Evolutionary conservation across 2,797 vertebrate genomes (phyloP).

Genomic region (Poecilia wingei): DNA sequence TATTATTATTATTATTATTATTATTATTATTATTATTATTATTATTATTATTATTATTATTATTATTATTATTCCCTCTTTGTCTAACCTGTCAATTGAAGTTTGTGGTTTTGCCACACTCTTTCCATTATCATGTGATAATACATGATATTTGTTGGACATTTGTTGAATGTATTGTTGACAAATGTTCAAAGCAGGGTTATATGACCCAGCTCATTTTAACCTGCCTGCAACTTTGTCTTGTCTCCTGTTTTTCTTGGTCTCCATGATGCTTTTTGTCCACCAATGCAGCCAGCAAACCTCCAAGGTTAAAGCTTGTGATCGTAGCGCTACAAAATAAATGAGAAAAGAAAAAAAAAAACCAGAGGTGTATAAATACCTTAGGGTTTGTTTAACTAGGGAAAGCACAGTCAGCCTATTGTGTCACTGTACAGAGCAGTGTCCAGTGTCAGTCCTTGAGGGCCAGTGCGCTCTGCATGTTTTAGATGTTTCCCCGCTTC

Average conservation of each 20-base stretch:
- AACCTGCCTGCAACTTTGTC: neutral
- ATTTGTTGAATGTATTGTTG: no score
- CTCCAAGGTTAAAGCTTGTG: neutral
- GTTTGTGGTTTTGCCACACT: neutral
- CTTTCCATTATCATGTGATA: neutral
- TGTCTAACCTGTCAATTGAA: neutral
- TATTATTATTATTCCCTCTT: neutral
- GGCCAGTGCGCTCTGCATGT: neutral
- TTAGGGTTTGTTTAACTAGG: neutral
- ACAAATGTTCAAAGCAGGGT: neutral
- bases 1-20: neutral
- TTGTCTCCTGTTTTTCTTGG: neutral
- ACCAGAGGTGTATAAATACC: neutral
- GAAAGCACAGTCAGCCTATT: conserved; percentile 1
- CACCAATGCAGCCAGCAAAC: neutral
- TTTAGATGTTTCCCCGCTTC: neutral
- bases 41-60: no score
- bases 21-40: neutral
- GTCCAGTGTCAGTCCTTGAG: neutral
- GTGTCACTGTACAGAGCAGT: neutral
- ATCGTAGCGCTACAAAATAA: neutral
- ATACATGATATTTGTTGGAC: no score
- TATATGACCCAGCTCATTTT: neutral
- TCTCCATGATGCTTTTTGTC: neutral
- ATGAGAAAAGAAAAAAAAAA: neutral